Evolutionary conservation across 1,140 invertebrate species (phyloP).

Genomic region (Drosophila sucinea): DNA sequence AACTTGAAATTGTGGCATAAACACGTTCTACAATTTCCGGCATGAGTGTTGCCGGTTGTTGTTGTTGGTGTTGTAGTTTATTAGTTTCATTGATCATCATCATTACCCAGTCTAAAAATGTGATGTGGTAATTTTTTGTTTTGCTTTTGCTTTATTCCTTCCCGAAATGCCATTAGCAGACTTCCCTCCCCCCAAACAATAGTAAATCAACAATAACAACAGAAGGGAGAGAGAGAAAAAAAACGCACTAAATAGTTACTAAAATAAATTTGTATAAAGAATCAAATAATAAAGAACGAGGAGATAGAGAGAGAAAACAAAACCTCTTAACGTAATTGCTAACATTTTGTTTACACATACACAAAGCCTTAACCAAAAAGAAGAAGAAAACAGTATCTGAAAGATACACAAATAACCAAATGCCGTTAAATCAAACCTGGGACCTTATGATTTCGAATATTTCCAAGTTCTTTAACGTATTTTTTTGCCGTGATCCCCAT

Average conservation of each 20-base stretch:
- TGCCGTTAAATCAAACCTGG: neutral
- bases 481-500: too few species aligned
- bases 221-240: neutral
- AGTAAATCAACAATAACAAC: neutral
- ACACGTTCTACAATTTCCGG: constrained; percentile 80
- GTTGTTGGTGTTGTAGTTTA: constrained; percentile 58
- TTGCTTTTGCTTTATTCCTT: neutral
- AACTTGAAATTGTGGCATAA: constrained; percentile 81
- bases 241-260: constrained; percentile 5
- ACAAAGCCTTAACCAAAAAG: neutral
- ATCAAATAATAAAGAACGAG: constrained; percentile 3
- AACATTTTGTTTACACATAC: constrained; percentile 2
- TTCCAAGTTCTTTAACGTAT: neutral
- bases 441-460: neutral
- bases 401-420: neutral
- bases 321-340: constrained; percentile 4
- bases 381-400: neutral
- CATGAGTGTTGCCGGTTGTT: constrained; percentile 71
- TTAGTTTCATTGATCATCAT: constrained; percentile 77
- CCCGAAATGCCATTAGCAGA: constrained; percentile 7
- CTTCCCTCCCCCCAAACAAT: neutral
- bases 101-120: constrained; percentile 52
- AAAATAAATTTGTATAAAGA: constrained; percentile 9
- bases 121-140: constrained; percentile 21
- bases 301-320: neutral